Evolutionary conservation across 2,113 vertebrate genomes (phyloP).

Genomic region (Sinocyclocheilus grahami): DNA sequence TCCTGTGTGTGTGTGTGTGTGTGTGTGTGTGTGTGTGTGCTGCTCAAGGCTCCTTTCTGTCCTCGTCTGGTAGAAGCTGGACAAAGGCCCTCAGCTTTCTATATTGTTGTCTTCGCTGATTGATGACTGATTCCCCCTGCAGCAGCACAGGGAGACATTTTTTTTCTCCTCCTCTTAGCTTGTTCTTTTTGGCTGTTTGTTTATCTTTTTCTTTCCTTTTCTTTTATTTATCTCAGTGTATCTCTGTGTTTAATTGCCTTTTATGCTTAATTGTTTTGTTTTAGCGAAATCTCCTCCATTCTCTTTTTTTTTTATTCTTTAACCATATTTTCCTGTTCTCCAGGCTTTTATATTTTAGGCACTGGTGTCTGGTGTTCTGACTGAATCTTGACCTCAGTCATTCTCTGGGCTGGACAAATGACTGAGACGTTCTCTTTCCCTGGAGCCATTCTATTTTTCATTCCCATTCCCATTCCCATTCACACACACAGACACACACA

Average conservation of each 20-base stretch:
- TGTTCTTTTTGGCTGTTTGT: conserved; percentile 14
- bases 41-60: conserved; percentile 35
- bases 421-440: conserved; percentile 20
- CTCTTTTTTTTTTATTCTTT: not conserved
- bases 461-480: not conserved
- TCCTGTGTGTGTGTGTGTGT: not conserved
- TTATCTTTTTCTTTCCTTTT: not conserved
- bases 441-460: conserved; percentile 20
- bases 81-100: conserved; percentile 17
- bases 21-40: not conserved
- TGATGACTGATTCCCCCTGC: conserved; percentile 9
- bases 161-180: not conserved
- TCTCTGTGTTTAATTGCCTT: not conserved
- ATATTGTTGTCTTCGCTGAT: not conserved
- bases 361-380: not conserved
- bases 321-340: not conserved
- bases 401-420: conserved; percentile 8
- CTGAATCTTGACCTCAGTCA: conserved; percentile 19
- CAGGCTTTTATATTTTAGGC: conserved; percentile 11
- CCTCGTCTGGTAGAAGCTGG: conserved; percentile 1
- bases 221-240: not conserved
- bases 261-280: conserved; percentile 7
- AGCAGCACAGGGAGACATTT: conserved; percentile 20
- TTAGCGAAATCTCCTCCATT: not conserved
- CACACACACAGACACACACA: not conserved